A percentile compares a stretch with the other conserved stretches of the same genome.
phyloP scores from a whole-genome alignment of 2,888 invertebrate species.

The Phasia obesa region DNA sequence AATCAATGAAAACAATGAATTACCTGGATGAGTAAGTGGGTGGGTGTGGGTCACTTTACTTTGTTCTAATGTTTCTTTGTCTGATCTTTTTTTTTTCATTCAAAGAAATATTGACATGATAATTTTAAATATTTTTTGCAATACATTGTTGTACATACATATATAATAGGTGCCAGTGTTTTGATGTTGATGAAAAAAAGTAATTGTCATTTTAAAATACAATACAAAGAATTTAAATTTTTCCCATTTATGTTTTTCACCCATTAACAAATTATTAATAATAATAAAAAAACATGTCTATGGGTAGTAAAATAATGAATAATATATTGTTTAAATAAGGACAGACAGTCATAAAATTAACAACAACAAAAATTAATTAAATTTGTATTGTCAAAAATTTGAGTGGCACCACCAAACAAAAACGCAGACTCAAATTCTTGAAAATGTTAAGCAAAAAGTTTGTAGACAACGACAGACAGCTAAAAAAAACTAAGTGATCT shows the following conservation, averaged over 20 bases:
- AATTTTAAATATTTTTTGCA: constrained; percentile 30
- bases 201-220: background rate
- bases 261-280: constrained; percentile 16
- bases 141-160: background rate
- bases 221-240: constrained; percentile 8
- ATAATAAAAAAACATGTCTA: background rate
- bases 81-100: background rate
- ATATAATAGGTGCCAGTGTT: no score
- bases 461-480: constrained; percentile 1
- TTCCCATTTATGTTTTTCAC: background rate
- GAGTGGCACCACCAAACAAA: no score
- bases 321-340: constrained; percentile 18
- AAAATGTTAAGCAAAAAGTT: background rate
- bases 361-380: constrained; percentile 11
- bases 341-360: constrained; percentile 4
- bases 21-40: background rate
- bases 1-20: background rate
- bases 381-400: constrained; percentile 15
- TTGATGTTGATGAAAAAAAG: no score
- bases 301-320: background rate
- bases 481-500: constrained; percentile 3
- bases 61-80: background rate
- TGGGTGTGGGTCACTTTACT: background rate
- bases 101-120: constrained; percentile 32
- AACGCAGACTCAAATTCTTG: background rate